Evolutionary conservation across 2,888 invertebrate genomes (phyloP).

Genomic region (Sphecodes monilicornis): DNA sequence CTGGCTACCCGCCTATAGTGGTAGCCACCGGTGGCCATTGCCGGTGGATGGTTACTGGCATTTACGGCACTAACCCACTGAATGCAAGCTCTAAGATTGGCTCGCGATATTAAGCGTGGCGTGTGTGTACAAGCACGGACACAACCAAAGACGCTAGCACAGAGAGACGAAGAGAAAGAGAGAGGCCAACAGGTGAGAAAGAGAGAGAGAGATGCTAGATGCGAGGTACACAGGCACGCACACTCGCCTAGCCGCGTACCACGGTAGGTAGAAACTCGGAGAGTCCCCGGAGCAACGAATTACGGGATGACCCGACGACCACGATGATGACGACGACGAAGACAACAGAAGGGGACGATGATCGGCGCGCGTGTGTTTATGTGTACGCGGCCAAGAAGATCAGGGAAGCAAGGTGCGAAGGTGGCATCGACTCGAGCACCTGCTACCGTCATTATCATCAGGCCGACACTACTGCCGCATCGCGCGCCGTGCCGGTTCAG

Average conservation of each 20-base stretch:
- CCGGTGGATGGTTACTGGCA: slow-evolving; percentile 78
- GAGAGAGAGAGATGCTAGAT: neutral
- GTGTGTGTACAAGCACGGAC: slow-evolving; percentile 57
- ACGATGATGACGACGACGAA: slow-evolving; percentile 43
- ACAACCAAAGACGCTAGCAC: slow-evolving; percentile 48
- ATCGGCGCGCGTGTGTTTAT: slow-evolving; percentile 48
- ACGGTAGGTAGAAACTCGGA: slow-evolving; percentile 63
- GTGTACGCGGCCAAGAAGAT: slow-evolving; percentile 52
- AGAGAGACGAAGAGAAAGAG: neutral
- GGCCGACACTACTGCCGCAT: slow-evolving; percentile 42
- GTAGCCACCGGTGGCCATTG: slow-evolving; percentile 79
- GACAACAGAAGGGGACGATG: slow-evolving; percentile 53
- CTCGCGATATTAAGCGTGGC: slow-evolving; percentile 80
- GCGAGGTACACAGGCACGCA: neutral
- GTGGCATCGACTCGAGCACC: slow-evolving; percentile 81
- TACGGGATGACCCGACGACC: slow-evolving; percentile 71
- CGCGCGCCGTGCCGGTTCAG: slow-evolving; percentile 69
- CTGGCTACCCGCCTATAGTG: slow-evolving; percentile 75
- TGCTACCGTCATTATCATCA: slow-evolving; percentile 82
- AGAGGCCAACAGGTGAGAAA: neutral
- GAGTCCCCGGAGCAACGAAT: slow-evolving; percentile 74
- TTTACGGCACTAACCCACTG: slow-evolving; percentile 79
- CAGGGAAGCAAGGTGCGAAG: slow-evolving; percentile 76
- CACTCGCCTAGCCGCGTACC: slow-evolving; percentile 66
- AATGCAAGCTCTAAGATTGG: slow-evolving; percentile 80